Evolutionary conservation across 2,113 vertebrate genomes (phyloP).

Genomic region (Oophaga pumilio): DNA sequence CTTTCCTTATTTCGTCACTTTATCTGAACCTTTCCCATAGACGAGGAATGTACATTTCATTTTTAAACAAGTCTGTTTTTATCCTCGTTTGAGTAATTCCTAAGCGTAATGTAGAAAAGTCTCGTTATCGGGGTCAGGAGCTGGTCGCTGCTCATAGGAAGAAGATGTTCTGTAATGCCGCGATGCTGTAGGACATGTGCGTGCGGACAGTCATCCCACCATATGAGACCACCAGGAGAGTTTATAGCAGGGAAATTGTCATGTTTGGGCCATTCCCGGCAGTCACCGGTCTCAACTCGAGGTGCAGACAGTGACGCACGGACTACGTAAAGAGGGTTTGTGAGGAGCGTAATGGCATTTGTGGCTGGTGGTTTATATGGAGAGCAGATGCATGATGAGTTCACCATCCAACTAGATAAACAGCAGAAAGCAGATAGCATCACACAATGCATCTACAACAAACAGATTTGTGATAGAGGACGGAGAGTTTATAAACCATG

Average conservation of each 20-base stretch:
- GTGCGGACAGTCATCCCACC: slow-evolving; percentile 60
- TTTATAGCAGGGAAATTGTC: neutral
- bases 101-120: slow-evolving; percentile 35
- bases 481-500: neutral
- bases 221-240: neutral
- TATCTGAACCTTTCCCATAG: slow-evolving; percentile 43
- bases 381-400: slow-evolving; percentile 29
- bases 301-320: neutral
- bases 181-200: slow-evolving; percentile 59
- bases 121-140: slow-evolving; percentile 68
- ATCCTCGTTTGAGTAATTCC: slow-evolving; percentile 43
- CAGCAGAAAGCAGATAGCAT: slow-evolving; percentile 3
- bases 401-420: slow-evolving; percentile 16
- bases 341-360: neutral
- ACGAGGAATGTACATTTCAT: slow-evolving; percentile 32
- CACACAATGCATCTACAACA: neutral
- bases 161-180: neutral
- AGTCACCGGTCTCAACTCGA: slow-evolving; percentile 10
- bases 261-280: neutral
- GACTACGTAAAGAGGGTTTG: neutral
- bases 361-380: slow-evolving; percentile 30
- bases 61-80: slow-evolving; percentile 42
- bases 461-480: slow-evolving; percentile 15
- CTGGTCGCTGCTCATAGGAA: neutral
- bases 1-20: neutral